A percentile compares a stretch with the other conserved stretches of the same genome.
Evolutionary conservation across 2,888 invertebrate species (phyloP).

Genomic region (Steinernema hermaphroditum): DNA sequence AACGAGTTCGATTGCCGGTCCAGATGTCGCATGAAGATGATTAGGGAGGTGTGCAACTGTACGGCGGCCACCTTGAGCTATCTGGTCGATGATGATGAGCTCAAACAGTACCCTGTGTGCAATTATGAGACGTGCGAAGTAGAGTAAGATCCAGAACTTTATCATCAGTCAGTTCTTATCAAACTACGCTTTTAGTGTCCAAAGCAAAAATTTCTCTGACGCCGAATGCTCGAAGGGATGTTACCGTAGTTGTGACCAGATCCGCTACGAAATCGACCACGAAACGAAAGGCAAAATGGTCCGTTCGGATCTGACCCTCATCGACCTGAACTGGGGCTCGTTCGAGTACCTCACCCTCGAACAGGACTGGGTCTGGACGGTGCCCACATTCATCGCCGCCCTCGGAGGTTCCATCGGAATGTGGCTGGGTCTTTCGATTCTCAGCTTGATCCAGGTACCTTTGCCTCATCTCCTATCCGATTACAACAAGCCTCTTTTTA

Average conservation of each 20-base stretch:
- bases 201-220: constrained; percentile 60
- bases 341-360: constrained; percentile 65
- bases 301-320: constrained; percentile 58
- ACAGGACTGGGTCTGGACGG: constrained; percentile 57
- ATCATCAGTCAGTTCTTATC: neutral
- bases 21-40: constrained; percentile 62
- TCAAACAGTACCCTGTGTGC: constrained; percentile 57
- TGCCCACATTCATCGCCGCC: constrained; percentile 62
- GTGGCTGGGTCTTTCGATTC: constrained; percentile 65
- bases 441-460: constrained; percentile 62
- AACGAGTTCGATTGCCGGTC: constrained; percentile 62
- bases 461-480: neutral
- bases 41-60: constrained; percentile 59
- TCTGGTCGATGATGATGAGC: constrained; percentile 49
- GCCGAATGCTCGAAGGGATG: constrained; percentile 57
- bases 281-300: constrained; percentile 59
- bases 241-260: constrained; percentile 59
- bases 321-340: constrained; percentile 62
- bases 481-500: constrained; percentile 19
- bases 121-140: constrained; percentile 60
- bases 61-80: constrained; percentile 60
- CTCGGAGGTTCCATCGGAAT: constrained; percentile 65
- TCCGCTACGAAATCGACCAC: constrained; percentile 59
- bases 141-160: constrained; percentile 40
- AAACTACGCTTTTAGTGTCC: constrained; percentile 51